Evolutionary conservation across 2,797 vertebrate species (phyloP), one percentile per base, ranked within the genome.

Genomic region (Mallotus villosus): DNA sequence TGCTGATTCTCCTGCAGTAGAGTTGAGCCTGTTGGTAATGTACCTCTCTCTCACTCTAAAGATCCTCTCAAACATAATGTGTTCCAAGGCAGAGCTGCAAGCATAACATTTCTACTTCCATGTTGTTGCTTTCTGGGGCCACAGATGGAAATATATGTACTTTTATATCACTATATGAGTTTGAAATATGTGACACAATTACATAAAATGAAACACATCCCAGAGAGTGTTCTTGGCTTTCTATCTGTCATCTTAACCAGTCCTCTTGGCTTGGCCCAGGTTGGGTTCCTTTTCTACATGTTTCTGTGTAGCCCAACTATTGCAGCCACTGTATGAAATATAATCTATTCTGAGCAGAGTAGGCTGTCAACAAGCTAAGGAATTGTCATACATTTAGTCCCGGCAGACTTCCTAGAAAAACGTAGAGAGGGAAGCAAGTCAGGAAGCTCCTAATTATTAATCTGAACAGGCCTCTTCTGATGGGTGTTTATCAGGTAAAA

Each of bases 401-500:
- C 75, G 78, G 71, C 77, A 64, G 66, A 73, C 58, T 19, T 21
- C 60, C 66, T 21, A 61, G 59, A 61, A 24, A 61, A 24, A 29
- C 21, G 11, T 19, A 25, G 46, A 68, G 5, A 60, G 75, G 65
- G 51, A 17, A 11, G 34, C 53, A 73, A 70, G 76, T 77, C 53
- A 55, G 71, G 70, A 82, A 81, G 62, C 37, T 17, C 6, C 70
- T 37, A n/a, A 63, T 63, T 53, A 67, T 22, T 22, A 1, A 25
- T 37, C 11, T 14, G 49, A 24, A 34, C 70, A 41, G 21, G 34
- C 16, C 32, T 55, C 16, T 55, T 3, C 59, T 46, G 58, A 46
- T 34, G 41, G 67, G 62, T 74, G 75, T 72, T 77, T 66, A 86
- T 74, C 72, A 66, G 69, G 61, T 76, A 27, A 71, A 79, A 62